Base-by-base conservation (phyloP, 2,888 invertebrate species). In the Trisateles emortualis region DNA sequence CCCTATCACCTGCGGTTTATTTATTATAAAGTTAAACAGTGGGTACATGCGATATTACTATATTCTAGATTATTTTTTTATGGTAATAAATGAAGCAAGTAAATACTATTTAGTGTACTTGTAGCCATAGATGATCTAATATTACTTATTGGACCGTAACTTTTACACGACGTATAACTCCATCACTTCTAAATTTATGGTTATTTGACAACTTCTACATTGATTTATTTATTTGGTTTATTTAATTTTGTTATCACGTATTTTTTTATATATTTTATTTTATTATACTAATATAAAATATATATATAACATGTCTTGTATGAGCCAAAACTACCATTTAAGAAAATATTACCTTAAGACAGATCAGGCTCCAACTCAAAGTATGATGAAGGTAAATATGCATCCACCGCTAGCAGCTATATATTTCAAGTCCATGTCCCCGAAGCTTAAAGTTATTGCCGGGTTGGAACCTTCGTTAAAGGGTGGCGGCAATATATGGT, bases 401-500 rank as follows among this genome's bases (percentile, higher is more conserved):
- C 57, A 71, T 5, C 77, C 78, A 4, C 59, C 81, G 0, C 79
- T 92, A 1, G 92, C 92, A 0, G 72, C 79, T 4, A 79, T 92
- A 30, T 91, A 87, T 59, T 92, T 92, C 61, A 87, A 88, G 42
- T 84, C 84, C 0, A 91, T 92, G 92, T 74, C 64, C 5, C 74
- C 77, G 0, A 85, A 83, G 50, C 66, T 86, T 0, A 90, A 87
- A 64, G 72, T 81, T 1, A 68, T 91, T 0, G 91, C 90, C 1
- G 92, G 92, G 0, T 68, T 92, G 0, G 86, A 90, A 56, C 92
- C 92, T 0, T 76, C 79, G 0, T 70, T 92, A 72, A 82, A 82
- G 62, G 91, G 92, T 5, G 90, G 87, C 0, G 92, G 92, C 0
- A 76, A 39, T 49, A 84, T 87, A 48, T 91, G 91, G 91, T 88